A percentile compares a stretch with the other conserved stretches of the same genome.
phyloP scores from a whole-genome alignment of 2,797 vertebrate genomes.

The Silurus lanzhouensis region DNA sequence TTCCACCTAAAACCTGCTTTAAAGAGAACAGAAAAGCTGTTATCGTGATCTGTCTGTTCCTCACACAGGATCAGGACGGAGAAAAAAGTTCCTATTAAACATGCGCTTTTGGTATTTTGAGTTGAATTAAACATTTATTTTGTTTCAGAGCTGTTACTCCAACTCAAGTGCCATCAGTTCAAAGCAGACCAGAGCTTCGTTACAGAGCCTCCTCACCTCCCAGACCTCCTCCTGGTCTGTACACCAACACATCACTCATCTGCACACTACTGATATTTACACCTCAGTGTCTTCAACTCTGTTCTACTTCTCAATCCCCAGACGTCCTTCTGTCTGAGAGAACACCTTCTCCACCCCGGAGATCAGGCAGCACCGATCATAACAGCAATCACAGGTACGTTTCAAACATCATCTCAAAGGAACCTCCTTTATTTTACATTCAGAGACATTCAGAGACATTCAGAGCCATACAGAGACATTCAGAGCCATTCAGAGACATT shows the following conservation, averaged over 20 bases:
- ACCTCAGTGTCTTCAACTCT: neutral
- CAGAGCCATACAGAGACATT: too few relatives aligned
- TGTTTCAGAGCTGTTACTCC: slow-evolving; percentile 64
- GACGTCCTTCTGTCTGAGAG: slow-evolving; percentile 70
- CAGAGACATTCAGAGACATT: too few relatives aligned
- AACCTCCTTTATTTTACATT: neutral
- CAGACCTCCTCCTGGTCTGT: slow-evolving; percentile 67
- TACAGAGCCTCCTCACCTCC: slow-evolving; percentile 53
- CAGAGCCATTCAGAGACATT: neutral
- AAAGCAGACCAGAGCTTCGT: slow-evolving; percentile 59
- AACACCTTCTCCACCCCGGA: slow-evolving; percentile 61
- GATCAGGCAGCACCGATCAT: slow-evolving; percentile 68
- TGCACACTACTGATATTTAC: neutral
- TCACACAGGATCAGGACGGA: neutral
- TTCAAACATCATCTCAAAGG: neutral
- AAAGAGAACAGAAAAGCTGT: neutral
- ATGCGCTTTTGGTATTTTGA: neutral
- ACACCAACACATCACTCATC: neutral
- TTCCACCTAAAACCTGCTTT: neutral
- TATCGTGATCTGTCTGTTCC: too few relatives aligned
- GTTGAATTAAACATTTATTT: slow-evolving; percentile 10
- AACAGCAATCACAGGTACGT: slow-evolving; percentile 63
- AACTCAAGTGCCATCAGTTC: slow-evolving; percentile 42
- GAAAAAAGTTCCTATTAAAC: neutral
- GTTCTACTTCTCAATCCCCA: slow-evolving; percentile 46